phyloP scores from a whole-genome alignment of 2,113 vertebrate genomes.

The Bubo bubo region DNA sequence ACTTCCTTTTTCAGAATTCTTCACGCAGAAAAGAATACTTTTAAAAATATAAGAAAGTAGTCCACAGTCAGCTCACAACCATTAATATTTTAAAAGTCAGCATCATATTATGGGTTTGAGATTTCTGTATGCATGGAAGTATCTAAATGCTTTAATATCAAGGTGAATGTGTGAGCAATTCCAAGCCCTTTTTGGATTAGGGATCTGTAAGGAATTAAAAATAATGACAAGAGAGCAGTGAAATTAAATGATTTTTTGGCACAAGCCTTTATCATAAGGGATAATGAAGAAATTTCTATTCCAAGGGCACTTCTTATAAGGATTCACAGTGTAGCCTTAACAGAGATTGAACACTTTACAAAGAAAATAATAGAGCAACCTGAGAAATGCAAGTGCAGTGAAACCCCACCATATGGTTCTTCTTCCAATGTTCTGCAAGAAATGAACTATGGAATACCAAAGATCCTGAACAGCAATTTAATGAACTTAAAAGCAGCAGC shows the following conservation, averaged over 20 bases:
- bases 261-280: not conserved
- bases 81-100: not conserved
- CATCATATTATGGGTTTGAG: not conserved
- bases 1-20: not conserved
- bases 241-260: constrained; percentile 43
- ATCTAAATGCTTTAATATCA: not conserved
- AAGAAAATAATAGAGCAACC: constrained; percentile 22
- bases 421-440: not conserved
- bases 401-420: not conserved
- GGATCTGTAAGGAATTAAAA: constrained; percentile 2
- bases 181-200: not conserved
- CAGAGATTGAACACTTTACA: not conserved
- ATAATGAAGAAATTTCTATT: constrained; percentile 64
- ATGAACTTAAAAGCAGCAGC: not conserved
- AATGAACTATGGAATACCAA: not conserved
- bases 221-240: not conserved
- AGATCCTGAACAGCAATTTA: not conserved
- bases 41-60: not conserved
- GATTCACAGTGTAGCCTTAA: constrained; percentile 1
- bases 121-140: not conserved
- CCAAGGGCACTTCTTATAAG: not conserved
- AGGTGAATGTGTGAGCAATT: not conserved
- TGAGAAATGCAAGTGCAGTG: not conserved
- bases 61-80: not conserved
- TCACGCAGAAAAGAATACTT: not conserved